phyloP scores from a whole-genome alignment of 2,888 invertebrate species.

The Cheilosia grossa region DNA sequence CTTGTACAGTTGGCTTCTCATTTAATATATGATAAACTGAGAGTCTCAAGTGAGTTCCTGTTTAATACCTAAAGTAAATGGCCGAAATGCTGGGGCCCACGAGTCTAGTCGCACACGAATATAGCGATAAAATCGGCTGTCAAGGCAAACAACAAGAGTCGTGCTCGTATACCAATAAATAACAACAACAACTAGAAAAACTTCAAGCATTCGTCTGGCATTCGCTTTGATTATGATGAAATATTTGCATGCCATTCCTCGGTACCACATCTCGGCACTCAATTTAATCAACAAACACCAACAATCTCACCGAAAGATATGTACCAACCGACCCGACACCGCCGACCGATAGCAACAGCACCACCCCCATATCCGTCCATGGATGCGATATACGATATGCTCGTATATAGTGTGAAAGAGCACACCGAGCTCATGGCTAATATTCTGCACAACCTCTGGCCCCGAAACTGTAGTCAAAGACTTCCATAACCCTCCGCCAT shows the following conservation, averaged over 20 bases:
- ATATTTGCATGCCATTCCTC: slow-evolving; percentile 53
- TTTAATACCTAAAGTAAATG: no score
- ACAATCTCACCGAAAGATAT: background rate
- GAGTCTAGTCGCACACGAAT: no score
- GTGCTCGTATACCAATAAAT: background rate
- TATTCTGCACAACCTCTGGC: slow-evolving; percentile 31
- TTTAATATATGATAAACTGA: no score
- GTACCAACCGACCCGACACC: background rate
- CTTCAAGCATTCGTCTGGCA: background rate
- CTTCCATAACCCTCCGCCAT: slow-evolving; percentile 43
- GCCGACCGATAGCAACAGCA: background rate
- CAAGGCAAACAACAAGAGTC: no score
- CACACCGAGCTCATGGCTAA: slow-evolving; percentile 60
- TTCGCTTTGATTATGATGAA: slow-evolving; percentile 57
- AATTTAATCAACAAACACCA: slow-evolving; percentile 69
- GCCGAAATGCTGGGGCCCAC: no score
- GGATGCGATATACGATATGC: slow-evolving; percentile 19
- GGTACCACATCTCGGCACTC: slow-evolving; percentile 63
- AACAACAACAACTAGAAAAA: background rate
- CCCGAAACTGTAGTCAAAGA: slow-evolving; percentile 40
- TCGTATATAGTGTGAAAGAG: slow-evolving; percentile 54
- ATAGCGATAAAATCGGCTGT: no score
- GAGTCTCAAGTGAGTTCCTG: no score
- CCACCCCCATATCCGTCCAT: slow-evolving; percentile 51
- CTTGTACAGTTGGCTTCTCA: no score